phyloP scores from a whole-genome alignment of 2,888 invertebrate species.

The Spodoptera exigua region DNA sequence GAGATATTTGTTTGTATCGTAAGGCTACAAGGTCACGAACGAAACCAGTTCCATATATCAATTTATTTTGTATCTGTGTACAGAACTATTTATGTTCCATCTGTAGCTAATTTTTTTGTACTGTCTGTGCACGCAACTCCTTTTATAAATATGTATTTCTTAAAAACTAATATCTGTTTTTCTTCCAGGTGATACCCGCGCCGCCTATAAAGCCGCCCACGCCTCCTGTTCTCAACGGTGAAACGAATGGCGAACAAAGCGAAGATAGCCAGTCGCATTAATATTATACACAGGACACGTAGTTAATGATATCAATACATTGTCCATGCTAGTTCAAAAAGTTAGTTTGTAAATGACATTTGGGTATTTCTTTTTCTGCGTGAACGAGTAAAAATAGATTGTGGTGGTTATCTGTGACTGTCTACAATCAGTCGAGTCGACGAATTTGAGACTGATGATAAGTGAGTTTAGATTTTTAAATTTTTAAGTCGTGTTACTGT shows the following conservation, averaged over 20 bases:
- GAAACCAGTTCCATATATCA: neutral
- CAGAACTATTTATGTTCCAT: constrained; percentile 22
- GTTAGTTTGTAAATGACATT: constrained; percentile 59
- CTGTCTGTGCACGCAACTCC: constrained; percentile 11
- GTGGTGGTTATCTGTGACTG: constrained; percentile 58
- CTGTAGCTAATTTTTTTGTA: constrained; percentile 11
- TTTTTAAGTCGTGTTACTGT: constrained; percentile 67
- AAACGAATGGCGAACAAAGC: constrained; percentile 74
- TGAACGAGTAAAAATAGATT: constrained; percentile 48
- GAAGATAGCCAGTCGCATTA: constrained; percentile 68
- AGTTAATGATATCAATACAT: constrained; percentile 42
- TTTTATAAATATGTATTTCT: neutral
- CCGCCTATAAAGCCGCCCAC: constrained; percentile 78
- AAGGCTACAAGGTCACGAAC: neutral
- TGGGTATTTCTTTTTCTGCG: constrained; percentile 56
- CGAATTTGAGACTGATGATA: constrained; percentile 83
- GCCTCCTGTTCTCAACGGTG: constrained; percentile 79
- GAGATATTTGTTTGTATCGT: neutral
- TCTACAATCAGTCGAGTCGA: constrained; percentile 62
- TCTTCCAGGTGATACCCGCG: constrained; percentile 84
- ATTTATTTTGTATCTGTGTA: constrained; percentile 17
- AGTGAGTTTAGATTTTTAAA: constrained; percentile 75
- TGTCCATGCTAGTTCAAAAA: constrained; percentile 57
- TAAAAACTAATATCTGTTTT: constrained; percentile 34
- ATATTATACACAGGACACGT: constrained; percentile 48